Evolutionary conservation across 2,797 vertebrate species (phyloP), one percentile per base, ranked within the genome.

Genomic region (Myiotriccus ornatus): DNA sequence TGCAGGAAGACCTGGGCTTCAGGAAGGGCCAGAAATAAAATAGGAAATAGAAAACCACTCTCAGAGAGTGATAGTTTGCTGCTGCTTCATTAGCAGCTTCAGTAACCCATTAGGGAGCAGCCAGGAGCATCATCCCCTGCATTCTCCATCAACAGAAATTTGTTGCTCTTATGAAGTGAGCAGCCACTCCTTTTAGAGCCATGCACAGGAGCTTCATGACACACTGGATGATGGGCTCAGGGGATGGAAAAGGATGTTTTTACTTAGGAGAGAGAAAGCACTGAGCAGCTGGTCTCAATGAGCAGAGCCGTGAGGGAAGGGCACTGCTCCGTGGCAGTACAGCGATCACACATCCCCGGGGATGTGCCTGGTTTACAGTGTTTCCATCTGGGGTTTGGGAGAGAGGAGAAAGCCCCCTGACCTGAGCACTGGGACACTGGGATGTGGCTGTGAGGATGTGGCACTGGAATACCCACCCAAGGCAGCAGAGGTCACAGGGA

Each of bases 41-140:
- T 1, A 10, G 52, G 37, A 65, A 77, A 84, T 0, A 0, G 2
- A 62, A 75, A 68, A n/a, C 13, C 23, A 37, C 46, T 84, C n/a
- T 32, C 3, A 5, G 30, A 30, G 75, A 68, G 25, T 4, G 30
- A 57, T 6, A 60, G 6, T 67, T 89, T 89, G 49, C 56, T 35
- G 44, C 53, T 1, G 2, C n/a, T 67, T 37, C 24, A 27, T 71
- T 47, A 28, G 28, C 19, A 9, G 43, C 63, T 70, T 89, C 46
- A 91, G 68, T 57, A 78, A 46, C 21, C 24, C 24, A 5, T 10
- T 56, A 56, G 30, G 55, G 50, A 65, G 22, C 27, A 34, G 32
- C 46, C 6, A 10, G 52, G 39, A 62, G 34, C 39, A 6, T 30
- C 3, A 2, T 28, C 22, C 43, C 34, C 43, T 27, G 18, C 0